These are phyloP conservation scores for Semicossyphus pulcher DNA, from an alignment of 2,113 vertebrate species.

Conservation along the genomic window DNA sequence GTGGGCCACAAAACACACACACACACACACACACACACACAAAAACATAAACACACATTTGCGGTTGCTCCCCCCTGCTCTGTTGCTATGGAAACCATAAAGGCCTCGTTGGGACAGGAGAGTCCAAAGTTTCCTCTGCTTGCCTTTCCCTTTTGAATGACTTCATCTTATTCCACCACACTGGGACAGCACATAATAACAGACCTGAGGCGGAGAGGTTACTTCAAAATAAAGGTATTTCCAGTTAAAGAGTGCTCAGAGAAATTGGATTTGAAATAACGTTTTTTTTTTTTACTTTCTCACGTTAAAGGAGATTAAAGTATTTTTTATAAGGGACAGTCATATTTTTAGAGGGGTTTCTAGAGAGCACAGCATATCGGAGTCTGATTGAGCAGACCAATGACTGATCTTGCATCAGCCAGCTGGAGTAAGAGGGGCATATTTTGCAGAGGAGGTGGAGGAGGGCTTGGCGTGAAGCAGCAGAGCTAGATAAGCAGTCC, in stretches of 20 bases:
- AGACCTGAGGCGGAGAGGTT: constrained; percentile 8
- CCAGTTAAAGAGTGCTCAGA: not conserved
- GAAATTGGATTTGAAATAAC: constrained; percentile 7
- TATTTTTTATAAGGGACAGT: constrained; percentile 14
- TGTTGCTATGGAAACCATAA: constrained; percentile 58
- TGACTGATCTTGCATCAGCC: constrained; percentile 60
- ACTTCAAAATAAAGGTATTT: constrained; percentile 31
- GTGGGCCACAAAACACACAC: constrained; percentile 71
- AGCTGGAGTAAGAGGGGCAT: constrained; percentile 46
- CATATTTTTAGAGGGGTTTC: constrained; percentile 68
- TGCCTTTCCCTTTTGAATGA: constrained; percentile 45
- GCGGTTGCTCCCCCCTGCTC: not conserved
- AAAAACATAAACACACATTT: constrained; percentile 5
- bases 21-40: no score
- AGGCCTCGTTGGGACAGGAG: constrained; percentile 31
- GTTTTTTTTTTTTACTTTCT: not conserved
- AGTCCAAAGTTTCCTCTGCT: constrained; percentile 69
- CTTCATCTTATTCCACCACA: constrained; percentile 47
- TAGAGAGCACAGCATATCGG: constrained; percentile 47
- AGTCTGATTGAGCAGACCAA: constrained; percentile 71
- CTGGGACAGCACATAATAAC: constrained; percentile 23
- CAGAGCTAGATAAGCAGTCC: constrained; percentile 70
- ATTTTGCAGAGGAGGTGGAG: constrained; percentile 52
- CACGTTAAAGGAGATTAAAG: constrained; percentile 8
- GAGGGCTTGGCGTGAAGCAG: constrained; percentile 58